phyloP scores from a whole-genome alignment of 2,113 vertebrate genomes.

The Urocitellus parryii region DNA sequence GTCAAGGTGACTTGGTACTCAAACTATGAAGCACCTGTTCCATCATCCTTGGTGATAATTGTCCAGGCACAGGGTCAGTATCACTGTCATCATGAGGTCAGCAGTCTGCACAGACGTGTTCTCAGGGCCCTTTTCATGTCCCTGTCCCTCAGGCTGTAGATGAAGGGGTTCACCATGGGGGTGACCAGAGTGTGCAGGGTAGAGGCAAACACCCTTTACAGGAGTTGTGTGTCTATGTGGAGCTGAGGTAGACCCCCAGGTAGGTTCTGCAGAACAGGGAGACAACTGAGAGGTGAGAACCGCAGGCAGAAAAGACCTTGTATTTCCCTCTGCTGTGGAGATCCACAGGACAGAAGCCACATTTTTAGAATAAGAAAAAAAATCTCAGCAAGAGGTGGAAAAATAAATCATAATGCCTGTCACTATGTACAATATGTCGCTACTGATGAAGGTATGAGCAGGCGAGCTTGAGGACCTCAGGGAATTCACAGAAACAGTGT shows the following conservation, averaged over 20 bases:
- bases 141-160: not conserved
- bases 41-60: too few species aligned
- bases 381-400: conserved; percentile 12
- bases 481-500: too few species aligned
- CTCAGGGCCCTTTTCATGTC: not conserved
- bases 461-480: too few species aligned
- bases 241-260: not conserved
- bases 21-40: not conserved
- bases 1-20: too few species aligned
- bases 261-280: conserved; percentile 58
- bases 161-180: not conserved
- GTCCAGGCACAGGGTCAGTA: not conserved
- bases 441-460: conserved; percentile 53
- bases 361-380: conserved; percentile 58
- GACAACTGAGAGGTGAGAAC: not conserved
- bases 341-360: conserved; percentile 50
- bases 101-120: not conserved
- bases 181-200: too few species aligned
- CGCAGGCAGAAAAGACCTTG: not conserved
- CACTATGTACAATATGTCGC: not conserved
- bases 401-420: not conserved
- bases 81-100: not conserved
- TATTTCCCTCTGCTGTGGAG: conserved; percentile 1
- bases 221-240: fast-evolving
- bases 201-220: too few species aligned